Evolutionary conservation across 2,113 vertebrate genomes (phyloP).

Genomic region (Sapayoa aenigma): DNA sequence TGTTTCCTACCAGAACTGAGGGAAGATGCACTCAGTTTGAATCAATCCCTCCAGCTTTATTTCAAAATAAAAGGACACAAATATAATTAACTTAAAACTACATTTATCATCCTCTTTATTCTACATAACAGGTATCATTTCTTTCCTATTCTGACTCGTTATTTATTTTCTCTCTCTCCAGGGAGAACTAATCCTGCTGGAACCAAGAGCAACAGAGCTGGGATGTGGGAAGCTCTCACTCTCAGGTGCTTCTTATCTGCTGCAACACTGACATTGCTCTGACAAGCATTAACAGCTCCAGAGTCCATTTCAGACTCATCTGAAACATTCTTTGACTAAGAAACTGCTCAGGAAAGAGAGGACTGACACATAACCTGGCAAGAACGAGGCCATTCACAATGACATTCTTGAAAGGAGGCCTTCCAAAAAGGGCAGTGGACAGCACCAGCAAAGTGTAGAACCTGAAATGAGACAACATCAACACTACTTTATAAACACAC

Average conservation of each 20-base stretch:
- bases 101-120: background rate
- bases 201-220: background rate
- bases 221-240: background rate
- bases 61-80: background rate
- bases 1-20: background rate
- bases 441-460: constrained; percentile 96
- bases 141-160: background rate
- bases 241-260: background rate
- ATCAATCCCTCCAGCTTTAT: background rate
- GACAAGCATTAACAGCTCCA: background rate
- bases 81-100: background rate
- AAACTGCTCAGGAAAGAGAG: background rate
- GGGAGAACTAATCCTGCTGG: background rate
- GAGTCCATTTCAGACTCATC: background rate
- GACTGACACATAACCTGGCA: constrained; percentile 80
- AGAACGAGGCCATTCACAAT: constrained; percentile 95
- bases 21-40: background rate
- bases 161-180: background rate
- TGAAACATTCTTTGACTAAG: background rate
- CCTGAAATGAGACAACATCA: constrained; percentile 67
- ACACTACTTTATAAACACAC: accelerated
- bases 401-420: constrained; percentile 95
- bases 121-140: background rate
- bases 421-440: constrained; percentile 94
- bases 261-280: background rate